Evolutionary conservation across 2,113 vertebrate species (phyloP).

Genomic region (Phalacrocorax brasilianus): DNA sequence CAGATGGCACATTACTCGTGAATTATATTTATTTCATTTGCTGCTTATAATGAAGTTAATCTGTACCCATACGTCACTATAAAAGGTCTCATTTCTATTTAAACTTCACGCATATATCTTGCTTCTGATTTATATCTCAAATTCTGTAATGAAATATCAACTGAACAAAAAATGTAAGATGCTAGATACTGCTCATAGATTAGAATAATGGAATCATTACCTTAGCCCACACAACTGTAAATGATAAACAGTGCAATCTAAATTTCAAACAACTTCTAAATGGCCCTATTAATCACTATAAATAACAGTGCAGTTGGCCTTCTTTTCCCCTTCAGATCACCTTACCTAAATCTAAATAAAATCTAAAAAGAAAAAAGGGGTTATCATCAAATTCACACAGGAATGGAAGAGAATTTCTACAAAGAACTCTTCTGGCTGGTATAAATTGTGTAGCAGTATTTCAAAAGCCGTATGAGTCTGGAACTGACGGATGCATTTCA

Average conservation of each 20-base stretch:
- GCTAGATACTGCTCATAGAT: slow-evolving; percentile 64
- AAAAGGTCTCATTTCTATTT: slow-evolving; percentile 73
- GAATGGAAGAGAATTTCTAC: slow-evolving; percentile 18
- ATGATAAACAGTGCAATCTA: slow-evolving; percentile 80
- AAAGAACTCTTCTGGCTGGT: background rate
- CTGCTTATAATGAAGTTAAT: slow-evolving; percentile 71
- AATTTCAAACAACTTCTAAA: slow-evolving; percentile 76
- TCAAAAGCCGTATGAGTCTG: background rate
- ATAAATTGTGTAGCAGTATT: background rate
- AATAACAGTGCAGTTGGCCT: slow-evolving; percentile 66
- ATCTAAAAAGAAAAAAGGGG: slow-evolving; percentile 36
- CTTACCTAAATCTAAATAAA: slow-evolving; percentile 61
- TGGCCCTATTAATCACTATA: slow-evolving; percentile 79
- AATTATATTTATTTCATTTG: slow-evolving; percentile 72
- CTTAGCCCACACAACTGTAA: slow-evolving; percentile 75
- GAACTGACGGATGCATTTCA: background rate
- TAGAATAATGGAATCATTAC: slow-evolving; percentile 83
- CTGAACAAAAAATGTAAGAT: slow-evolving; percentile 63
- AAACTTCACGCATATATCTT: slow-evolving; percentile 64
- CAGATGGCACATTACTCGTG: slow-evolving; percentile 72
- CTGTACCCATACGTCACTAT: slow-evolving; percentile 67
- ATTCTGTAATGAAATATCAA: slow-evolving; percentile 70
- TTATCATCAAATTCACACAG: slow-evolving; percentile 27
- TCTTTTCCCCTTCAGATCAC: slow-evolving; percentile 68
- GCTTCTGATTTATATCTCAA: slow-evolving; percentile 67